Evolutionary conservation across 2,797 vertebrate species (phyloP).

Genomic region (Epinephelus malabaricus): DNA sequence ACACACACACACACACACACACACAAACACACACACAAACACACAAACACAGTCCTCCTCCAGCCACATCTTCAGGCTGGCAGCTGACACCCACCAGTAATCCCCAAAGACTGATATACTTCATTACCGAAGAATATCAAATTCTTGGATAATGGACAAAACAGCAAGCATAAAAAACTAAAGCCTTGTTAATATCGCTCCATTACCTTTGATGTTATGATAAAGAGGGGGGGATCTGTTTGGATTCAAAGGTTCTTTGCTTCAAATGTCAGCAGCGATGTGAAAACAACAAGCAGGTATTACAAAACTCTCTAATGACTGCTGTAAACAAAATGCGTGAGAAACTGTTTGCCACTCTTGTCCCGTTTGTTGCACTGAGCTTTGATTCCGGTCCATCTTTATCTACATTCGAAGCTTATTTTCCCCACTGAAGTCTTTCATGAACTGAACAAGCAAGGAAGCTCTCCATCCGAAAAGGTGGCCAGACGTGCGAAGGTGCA

Average conservation of each 20-base stretch:
- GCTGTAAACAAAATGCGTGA: constrained; percentile 27
- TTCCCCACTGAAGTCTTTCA: background rate
- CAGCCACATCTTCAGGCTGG: constrained; percentile 61
- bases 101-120: constrained; percentile 67
- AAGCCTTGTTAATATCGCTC: constrained; percentile 19
- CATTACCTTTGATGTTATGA: constrained; percentile 21
- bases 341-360: constrained; percentile 2
- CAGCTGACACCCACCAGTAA: constrained; percentile 70
- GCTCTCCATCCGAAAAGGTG: constrained; percentile 8
- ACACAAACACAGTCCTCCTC: constrained; percentile 25
- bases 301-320: background rate
- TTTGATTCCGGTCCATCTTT: constrained; percentile 16
- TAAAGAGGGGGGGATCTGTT: background rate
- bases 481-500: constrained; percentile 24
- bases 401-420: constrained; percentile 13
- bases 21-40: constrained; percentile 2
- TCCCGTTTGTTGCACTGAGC: background rate
- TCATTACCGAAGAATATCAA: constrained; percentile 66
- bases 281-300: constrained; percentile 35
- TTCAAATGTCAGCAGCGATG: constrained; percentile 41
- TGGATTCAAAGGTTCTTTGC: constrained; percentile 27
- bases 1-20: constrained; percentile 14
- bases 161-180: constrained; percentile 14
- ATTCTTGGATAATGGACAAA: constrained; percentile 43
- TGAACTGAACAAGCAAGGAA: background rate